These are phyloP conservation scores for Sebastes oblongus DNA, from an alignment of 2,797 vertebrate species.

Conservation along the genomic window DNA sequence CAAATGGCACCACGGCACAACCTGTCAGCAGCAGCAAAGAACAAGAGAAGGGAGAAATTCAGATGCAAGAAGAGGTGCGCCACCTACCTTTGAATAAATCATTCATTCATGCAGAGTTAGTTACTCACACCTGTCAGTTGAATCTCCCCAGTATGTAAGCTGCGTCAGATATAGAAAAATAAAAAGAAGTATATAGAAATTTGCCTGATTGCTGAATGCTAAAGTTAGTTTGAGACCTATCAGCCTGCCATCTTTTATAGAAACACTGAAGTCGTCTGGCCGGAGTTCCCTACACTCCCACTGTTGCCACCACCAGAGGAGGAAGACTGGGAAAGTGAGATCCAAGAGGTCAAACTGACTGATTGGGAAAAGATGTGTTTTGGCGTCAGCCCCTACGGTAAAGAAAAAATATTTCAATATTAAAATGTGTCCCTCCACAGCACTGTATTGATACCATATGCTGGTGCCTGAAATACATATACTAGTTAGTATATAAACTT, in stretches of 20 bases:
- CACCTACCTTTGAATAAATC: not conserved
- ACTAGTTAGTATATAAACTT: not conserved
- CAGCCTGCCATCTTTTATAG: slow-evolving; percentile 24
- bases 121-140: not conserved
- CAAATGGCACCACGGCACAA: not conserved
- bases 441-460: not conserved
- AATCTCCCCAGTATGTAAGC: not conserved
- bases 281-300: not conserved
- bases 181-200: not conserved
- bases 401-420: not conserved
- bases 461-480: not conserved
- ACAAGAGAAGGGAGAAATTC: slow-evolving; percentile 2
- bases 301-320: not conserved
- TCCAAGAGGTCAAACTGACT: slow-evolving; percentile 34
- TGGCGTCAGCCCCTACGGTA: slow-evolving; percentile 70
- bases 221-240: not conserved
- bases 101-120: not conserved
- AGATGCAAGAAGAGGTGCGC: slow-evolving; percentile 30
- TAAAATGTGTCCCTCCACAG: not conserved
- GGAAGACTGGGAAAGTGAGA: slow-evolving; percentile 82
- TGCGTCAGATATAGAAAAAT: not conserved
- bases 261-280: not conserved
- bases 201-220: not conserved
- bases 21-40: slow-evolving; percentile 2
- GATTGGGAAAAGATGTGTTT: slow-evolving; percentile 28